Evolutionary conservation across 2,888 invertebrate genomes (phyloP), one percentile per base, ranked within the genome.

Genomic region (Disparrhopalites patrizii): DNA sequence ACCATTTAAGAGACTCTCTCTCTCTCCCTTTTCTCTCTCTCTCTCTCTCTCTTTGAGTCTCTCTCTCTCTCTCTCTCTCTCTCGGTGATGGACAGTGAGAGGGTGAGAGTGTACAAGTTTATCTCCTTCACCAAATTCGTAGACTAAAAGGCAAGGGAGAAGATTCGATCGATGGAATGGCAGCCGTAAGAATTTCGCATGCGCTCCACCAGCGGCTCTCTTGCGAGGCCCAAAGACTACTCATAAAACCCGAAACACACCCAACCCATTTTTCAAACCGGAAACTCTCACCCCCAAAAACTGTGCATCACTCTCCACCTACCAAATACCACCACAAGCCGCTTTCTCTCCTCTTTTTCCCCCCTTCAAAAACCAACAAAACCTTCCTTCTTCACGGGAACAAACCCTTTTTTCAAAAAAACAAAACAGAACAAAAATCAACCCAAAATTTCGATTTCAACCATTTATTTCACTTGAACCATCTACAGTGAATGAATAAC

Each of bases 301-400:
- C 27, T 27, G 27, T n/a, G n/a, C n/a, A n/a, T n/a, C n/a, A n/a
- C n/a, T n/a, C n/a, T n/a, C n/a, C n/a, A n/a, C n/a, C n/a, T n/a
- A n/a, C n/a, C n/a, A n/a, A n/a, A n/a, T n/a, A n/a, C 55, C 30
- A 28, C 30, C 18, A 25, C 51, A 3, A 23, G 2, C 25, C 15
- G 3, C 27, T 51, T 13, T 10, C 31, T 31, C n/a, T 54, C 3
- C 30, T n/a, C 57, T 36, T 31, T 27, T 20, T 57, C 25, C 15
- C 8, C n/a, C 28, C 3, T n/a, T 18, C 57, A 38, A n/a, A n/a
- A n/a, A n/a, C n/a, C n/a, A n/a, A n/a, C n/a, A n/a, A n/a, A n/a
- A 96, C 78, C 96, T 96, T 0, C 79, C 86, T 25, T 95, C 88
- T 79, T 87, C 90, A 18, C 84, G 82, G 78, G 81, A 81, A 60